Evolutionary conservation across 2,888 invertebrate species (phyloP).

Genomic region (Coelogynopora nodosa): DNA sequence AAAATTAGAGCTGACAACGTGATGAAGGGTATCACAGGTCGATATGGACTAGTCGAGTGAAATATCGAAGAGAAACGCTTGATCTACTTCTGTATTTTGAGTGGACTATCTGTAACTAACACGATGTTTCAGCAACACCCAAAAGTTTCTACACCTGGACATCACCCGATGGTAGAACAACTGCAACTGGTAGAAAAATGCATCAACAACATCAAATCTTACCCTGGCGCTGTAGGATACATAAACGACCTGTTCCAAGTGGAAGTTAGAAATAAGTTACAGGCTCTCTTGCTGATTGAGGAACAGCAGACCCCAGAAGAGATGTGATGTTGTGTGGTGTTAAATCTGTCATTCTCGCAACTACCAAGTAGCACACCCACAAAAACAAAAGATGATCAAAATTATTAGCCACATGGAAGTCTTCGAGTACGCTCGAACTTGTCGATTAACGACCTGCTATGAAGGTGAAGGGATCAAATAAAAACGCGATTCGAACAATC

Average conservation of each 20-base stretch:
- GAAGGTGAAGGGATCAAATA: neutral
- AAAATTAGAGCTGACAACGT: neutral
- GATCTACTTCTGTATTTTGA: neutral
- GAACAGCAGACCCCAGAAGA: neutral
- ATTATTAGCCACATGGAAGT: neutral
- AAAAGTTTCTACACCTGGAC: neutral
- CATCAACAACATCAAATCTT: conserved; percentile 27
- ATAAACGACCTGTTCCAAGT: neutral
- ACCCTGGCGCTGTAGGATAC: neutral
- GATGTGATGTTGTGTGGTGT: neutral
- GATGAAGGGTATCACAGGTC: neutral
- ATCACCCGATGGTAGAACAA: neutral
- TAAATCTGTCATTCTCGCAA: neutral
- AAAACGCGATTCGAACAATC: neutral
- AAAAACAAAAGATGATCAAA: neutral
- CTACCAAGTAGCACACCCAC: neutral
- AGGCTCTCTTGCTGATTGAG: conserved; percentile 12
- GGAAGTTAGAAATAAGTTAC: neutral
- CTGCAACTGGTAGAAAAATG: neutral
- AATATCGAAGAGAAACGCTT: neutral
- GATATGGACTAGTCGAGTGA: neutral
- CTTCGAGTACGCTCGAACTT: neutral
- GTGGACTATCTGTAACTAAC: neutral
- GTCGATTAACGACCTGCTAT: neutral
- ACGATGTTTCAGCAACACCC: neutral